These are phyloP conservation scores for Crotalus horridus DNA, from an alignment of 2,113 vertebrate genomes.

Conservation along the genomic window DNA sequence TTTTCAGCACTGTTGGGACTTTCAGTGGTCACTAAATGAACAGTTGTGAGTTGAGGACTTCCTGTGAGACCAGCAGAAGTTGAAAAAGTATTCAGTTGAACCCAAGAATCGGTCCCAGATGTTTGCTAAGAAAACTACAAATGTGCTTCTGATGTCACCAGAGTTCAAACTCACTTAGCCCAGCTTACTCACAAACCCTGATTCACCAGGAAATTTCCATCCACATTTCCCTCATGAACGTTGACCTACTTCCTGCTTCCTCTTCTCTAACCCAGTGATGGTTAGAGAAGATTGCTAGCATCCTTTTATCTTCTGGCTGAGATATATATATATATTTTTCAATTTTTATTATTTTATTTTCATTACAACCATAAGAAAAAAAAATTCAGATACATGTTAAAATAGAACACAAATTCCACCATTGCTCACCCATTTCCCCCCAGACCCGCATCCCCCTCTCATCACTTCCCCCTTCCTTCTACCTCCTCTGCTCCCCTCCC, in stretches of 20 bases:
- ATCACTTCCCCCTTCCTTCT: no score
- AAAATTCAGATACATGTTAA: no score
- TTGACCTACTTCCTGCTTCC: neutral
- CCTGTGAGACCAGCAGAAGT: neutral
- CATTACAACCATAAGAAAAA: no score
- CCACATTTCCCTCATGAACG: rapidly evolving
- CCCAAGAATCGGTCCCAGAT: rapidly evolving
- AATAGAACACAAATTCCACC: no score
- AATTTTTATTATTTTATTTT: no score
- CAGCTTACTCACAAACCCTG: neutral
- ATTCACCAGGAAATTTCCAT: neutral
- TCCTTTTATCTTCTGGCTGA: neutral
- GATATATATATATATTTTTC: neutral
- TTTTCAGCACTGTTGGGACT: neutral
- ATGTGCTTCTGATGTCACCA: neutral
- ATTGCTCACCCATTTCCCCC: no score
- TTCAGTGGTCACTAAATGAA: neutral
- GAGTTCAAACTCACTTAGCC: neutral
- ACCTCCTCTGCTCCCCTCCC: no score
- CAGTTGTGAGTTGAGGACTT: neutral
- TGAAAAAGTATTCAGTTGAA: neutral
- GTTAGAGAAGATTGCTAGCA: neutral
- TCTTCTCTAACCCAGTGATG: neutral
- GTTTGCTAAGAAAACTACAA: neutral
- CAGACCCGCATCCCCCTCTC: no score